Evolutionary conservation across 2,113 vertebrate species (phyloP).

Genomic region (Erinaceus europaeus): DNA sequence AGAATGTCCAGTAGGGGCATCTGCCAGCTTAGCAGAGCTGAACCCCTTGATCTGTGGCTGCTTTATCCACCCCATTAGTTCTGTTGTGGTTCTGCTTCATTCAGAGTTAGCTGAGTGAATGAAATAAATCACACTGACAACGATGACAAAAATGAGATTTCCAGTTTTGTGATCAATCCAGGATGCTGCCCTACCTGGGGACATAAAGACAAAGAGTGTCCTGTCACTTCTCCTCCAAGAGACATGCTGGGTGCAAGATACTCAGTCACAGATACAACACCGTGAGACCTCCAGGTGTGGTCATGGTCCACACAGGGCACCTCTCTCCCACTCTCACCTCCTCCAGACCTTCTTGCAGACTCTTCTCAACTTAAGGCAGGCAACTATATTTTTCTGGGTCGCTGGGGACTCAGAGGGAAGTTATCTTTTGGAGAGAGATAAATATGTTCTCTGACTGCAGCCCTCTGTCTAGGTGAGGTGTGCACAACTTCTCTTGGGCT

Average conservation of each 20-base stretch:
- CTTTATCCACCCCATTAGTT: neutral
- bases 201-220: neutral
- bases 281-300: neutral
- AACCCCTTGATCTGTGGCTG: neutral
- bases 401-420: neutral
- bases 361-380: too few relatives aligned
- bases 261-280: neutral
- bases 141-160: neutral
- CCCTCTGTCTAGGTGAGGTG: neutral
- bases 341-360: too few relatives aligned
- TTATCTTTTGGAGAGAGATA: neutral
- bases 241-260: accelerated
- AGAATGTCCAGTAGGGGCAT: neutral
- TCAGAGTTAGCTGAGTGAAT: neutral
- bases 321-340: neutral
- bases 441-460: neutral
- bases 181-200: neutral
- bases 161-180: neutral
- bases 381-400: too few relatives aligned
- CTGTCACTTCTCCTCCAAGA: too few relatives aligned
- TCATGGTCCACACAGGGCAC: neutral
- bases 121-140: neutral
- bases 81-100: neutral
- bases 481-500: neutral
- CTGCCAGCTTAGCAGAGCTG: neutral